Evolutionary conservation across 35 echinoderm and acorn worm genomes (phyloP).

Genomic region (Lytechinus variegatus): DNA sequence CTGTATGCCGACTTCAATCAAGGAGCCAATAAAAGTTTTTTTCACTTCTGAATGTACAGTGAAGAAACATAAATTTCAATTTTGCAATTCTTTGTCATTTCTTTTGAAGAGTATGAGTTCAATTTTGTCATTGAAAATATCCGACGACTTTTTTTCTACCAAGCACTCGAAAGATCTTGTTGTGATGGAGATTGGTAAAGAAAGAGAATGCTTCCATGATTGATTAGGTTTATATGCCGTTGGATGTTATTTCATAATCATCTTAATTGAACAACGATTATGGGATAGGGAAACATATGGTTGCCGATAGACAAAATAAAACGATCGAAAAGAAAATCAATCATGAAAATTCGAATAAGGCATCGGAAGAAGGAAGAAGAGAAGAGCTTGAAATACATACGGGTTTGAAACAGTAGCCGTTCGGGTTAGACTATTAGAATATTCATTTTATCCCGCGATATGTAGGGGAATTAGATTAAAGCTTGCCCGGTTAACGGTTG

Average conservation of each 20-base stretch:
- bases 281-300: conserved; percentile 1
- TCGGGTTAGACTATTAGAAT: conserved; percentile 38
- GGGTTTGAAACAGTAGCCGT: conserved; percentile 22
- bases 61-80: background rate
- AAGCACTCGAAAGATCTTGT: background rate
- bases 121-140: background rate
- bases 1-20: background rate
- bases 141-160: background rate
- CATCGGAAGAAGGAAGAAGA: background rate
- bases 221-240: background rate
- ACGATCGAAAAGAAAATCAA: background rate
- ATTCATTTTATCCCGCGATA: conserved; percentile 43
- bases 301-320: conserved; percentile 16
- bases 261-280: conserved; percentile 30
- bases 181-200: background rate
- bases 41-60: background rate
- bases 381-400: background rate
- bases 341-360: background rate
- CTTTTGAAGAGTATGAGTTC: background rate
- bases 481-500: conserved; percentile 22
- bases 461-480: conserved; percentile 45
- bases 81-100: background rate
- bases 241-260: conserved; percentile 40
- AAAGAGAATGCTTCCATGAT: background rate
- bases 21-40: background rate